Base-by-base conservation (phyloP, 2,888 invertebrate genomes). In the Creontiades dilutus region DNA sequence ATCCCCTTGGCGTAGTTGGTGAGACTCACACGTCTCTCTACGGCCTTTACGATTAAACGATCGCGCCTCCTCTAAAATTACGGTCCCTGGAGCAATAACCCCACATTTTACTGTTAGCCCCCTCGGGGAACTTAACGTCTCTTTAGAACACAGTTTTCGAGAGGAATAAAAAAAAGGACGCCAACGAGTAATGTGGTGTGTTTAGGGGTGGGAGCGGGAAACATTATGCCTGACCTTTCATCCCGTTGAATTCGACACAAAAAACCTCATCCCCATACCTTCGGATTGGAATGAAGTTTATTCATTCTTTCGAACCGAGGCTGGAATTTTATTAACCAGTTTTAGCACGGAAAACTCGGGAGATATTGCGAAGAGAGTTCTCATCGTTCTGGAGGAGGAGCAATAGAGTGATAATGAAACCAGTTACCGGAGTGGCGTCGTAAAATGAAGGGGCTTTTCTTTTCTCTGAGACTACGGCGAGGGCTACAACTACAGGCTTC, bases 391-490 rank as follows among this genome's bases (percentile, higher is more conserved):
- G 5, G 52, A 52, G 52, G 46, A 47, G 14, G 47, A 78, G 78
- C 78, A 78, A 78, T 78, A 78, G 78, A 78, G 78, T 78, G 78
- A 78, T 78, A 78, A 78, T 78, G 78, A 78, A 78, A 78, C 78
- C 78, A 78, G 78, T 78, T 78, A 78, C 78, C 37, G 78, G 78
- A 78, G 78, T 78, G 78, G 46, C 78, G 13, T 78, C 78, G 78
- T 78, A 78, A 78, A 78, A 78, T 46, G 46, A 19, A 47, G 78
- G 78, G 46, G 16, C 37, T 23, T 23, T 68, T 23, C 68, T 68
- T 68, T 68, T 68, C 27, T 68, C 37, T 23, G 23, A 68, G 68
- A 11, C 68, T 0, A n/a, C 23, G 9, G 23, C 68, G 3, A 7
- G 4, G 57, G n/a, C 57, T 12, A 19, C 23, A 19, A 19, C 61